A percentile compares a stretch with the other conserved stretches of the same genome.
Conservation (phyloP, 1,140 invertebrate species). For the Aphis craccivora region DNA sequence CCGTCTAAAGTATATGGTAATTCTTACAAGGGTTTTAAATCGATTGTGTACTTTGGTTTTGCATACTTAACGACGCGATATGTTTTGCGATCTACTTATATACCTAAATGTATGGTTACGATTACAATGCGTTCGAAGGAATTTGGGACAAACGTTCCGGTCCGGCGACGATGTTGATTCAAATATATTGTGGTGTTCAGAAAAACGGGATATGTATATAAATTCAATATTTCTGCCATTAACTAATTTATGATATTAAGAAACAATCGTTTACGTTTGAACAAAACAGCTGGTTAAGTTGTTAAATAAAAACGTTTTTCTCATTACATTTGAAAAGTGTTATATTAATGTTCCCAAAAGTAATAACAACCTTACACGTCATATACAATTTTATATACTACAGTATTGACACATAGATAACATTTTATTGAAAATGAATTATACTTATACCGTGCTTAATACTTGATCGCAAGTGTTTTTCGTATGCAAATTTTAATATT, state of each 20-base stretch:
- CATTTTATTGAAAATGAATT: not conserved
- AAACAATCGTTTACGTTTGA: not conserved
- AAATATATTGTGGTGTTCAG: not conserved
- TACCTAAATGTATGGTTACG: not conserved
- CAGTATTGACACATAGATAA: not conserved
- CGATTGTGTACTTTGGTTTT: slow-evolving; percentile 20
- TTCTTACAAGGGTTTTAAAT: slow-evolving; percentile 22
- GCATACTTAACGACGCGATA: slow-evolving; percentile 20
- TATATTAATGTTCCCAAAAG: not conserved
- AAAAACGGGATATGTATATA: not conserved
- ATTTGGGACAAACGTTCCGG: not conserved
- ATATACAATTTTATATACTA: not conserved
- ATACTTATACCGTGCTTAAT: not conserved
- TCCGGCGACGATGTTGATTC: not conserved
- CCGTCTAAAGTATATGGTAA: not conserved
- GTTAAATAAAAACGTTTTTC: not conserved
- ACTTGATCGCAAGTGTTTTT: not conserved
- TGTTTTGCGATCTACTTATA: too few species aligned
- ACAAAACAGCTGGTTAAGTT: too few species aligned
- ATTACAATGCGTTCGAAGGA: not conserved
- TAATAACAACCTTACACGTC: not conserved
- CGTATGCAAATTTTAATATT: not conserved
- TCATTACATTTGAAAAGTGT: not conserved
- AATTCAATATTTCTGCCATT: not conserved
- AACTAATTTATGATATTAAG: not conserved